phyloP scores from a whole-genome alignment of 1,140 invertebrate species.

The Dysdera silvatica region DNA sequence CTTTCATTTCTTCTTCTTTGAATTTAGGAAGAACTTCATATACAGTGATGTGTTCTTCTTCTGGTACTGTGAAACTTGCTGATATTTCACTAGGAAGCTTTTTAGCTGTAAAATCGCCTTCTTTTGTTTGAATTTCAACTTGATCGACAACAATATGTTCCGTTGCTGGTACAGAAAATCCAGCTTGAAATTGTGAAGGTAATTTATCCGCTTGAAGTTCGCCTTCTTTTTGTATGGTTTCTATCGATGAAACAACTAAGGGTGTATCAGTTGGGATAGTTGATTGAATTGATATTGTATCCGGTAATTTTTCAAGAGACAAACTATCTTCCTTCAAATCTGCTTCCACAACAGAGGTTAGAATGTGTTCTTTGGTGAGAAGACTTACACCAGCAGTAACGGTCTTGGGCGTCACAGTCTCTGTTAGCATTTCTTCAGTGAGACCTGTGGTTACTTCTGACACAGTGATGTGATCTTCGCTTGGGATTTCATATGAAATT shows the following conservation, averaged over 20 bases:
- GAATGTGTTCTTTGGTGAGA: conserved; percentile 28
- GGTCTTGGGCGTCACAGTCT: conserved; percentile 3
- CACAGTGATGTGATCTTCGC: conserved; percentile 25
- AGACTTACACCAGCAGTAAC: conserved; percentile 22
- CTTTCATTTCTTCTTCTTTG: conserved; percentile 31
- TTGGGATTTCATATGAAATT: conserved; percentile 13
- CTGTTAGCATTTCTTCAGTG: conserved; percentile 4
- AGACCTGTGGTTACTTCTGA: conserved; percentile 10
- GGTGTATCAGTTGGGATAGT: conserved; percentile 25
- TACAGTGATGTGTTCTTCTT: conserved; percentile 28
- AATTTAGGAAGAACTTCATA: conserved; percentile 32
- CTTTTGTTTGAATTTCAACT: conserved; percentile 20
- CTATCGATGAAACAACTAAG: conserved; percentile 20
- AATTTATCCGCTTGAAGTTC: conserved; percentile 23
- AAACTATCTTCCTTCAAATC: conserved; percentile 21
- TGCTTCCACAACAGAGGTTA: conserved; percentile 23
- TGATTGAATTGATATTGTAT: conserved; percentile 7
- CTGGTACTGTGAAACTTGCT: conserved; percentile 13
- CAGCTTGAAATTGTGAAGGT: conserved; percentile 22
- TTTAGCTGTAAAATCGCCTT: conserved; percentile 20
- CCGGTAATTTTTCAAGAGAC: conserved; percentile 6
- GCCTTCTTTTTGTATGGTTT: conserved; percentile 29
- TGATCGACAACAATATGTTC: conserved; percentile 28
- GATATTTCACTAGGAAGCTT: background rate
- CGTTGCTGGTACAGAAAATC: conserved; percentile 6